These are phyloP conservation scores for Incurvaria masculella DNA, from an alignment of 2,888 invertebrate genomes.

Conservation along the genomic window DNA sequence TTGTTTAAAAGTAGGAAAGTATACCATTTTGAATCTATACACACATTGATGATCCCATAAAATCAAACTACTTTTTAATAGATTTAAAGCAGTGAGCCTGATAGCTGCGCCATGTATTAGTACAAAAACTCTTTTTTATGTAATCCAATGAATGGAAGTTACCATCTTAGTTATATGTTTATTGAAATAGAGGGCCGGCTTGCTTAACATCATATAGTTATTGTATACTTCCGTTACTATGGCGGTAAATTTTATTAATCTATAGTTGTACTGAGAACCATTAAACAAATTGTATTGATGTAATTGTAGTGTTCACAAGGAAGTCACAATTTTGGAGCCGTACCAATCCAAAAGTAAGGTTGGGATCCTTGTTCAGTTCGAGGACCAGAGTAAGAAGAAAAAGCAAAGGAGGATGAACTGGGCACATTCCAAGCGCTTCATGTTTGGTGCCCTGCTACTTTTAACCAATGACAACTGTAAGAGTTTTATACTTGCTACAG, in stretches of 20 bases:
- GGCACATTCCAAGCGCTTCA: constrained; percentile 53
- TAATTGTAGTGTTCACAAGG: constrained; percentile 33
- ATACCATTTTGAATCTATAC: no score
- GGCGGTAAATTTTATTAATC: constrained; percentile 3
- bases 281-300: background rate
- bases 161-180: no score
- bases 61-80: no score
- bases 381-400: constrained; percentile 19
- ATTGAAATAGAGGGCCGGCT: no score
- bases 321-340: constrained; percentile 37
- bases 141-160: no score
- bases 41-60: no score
- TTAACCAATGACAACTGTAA: constrained; percentile 68
- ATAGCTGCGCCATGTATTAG: no score
- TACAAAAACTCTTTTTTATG: no score
- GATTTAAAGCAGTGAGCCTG: no score
- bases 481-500: constrained; percentile 63
- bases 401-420: constrained; percentile 34
- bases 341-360: constrained; percentile 30
- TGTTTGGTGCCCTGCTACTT: constrained; percentile 68
- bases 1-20: no score
- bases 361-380: constrained; percentile 33
- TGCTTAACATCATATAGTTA: no score
- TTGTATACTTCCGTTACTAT: no score
- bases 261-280: background rate